Base-by-base conservation (phyloP, 1,140 invertebrate species). In the Monomorium pharaonis region DNA sequence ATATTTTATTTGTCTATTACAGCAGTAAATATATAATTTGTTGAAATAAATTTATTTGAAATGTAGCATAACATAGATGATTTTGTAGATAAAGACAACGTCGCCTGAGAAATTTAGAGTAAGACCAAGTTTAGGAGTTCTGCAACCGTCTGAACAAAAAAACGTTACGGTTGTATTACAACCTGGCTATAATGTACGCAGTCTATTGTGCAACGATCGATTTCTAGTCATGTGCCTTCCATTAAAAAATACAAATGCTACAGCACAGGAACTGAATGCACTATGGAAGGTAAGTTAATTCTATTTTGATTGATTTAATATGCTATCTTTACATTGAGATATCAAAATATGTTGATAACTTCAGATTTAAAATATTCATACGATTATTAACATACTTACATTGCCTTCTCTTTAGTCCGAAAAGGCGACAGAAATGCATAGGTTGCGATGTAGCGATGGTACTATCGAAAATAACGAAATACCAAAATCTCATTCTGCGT, bases 41-140 rank as follows among this genome's bases (percentile, higher is more conserved):
- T 33, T 12, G 16, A 30, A 63, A 72, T 69, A 75, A 14, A 21
- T 78, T 16, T 78, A 77, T 37, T 70, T 21, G 33, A 56, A 21
- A 72, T 44, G 21, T 42, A 56, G 10, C 3, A 21, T 70, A 27
- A 33, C 14, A 63, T 12, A 56, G 18, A 33, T 81, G 1, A 77
- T 88, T 60, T 94, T 95, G 60, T 86, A 98, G 97, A 96, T 98
- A 83, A 98, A 98, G 95, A 96, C 96, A 49, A 96, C 96, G 0
- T 95, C 96, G 3, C 98, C 98, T 0, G 98, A 99, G 88, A 99
- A 99, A 93, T 99, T 98, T 93, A 95, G 98, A 60, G 98, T 99
- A 0, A 96, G 98, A 76, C 98, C 98, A 14, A 98, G 97, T 87
- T 97, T 96, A 21, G 98, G 98, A 9, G 94, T 97, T 49, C 92